Evolutionary conservation across 2,797 vertebrate genomes (phyloP).

Genomic region (Chloroceryle inda): DNA sequence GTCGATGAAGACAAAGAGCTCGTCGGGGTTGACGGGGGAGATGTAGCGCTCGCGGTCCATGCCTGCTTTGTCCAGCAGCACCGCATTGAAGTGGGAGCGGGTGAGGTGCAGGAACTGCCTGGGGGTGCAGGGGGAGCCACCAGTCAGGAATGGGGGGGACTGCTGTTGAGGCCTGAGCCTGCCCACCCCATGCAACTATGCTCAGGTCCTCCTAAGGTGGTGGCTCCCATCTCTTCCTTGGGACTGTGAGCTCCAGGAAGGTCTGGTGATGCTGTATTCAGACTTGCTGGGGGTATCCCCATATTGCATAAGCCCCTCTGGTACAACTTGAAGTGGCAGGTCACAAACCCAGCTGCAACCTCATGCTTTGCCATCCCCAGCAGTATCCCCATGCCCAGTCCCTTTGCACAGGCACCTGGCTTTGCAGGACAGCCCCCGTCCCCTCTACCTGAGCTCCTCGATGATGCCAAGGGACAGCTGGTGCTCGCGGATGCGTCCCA

Average conservation of each 20-base stretch:
- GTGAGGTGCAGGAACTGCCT: slow-evolving; percentile 90
- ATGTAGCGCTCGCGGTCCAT: slow-evolving; percentile 92
- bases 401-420: rapidly evolving
- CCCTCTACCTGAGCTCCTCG: slow-evolving; percentile 89
- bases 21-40: slow-evolving; percentile 85
- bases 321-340: neutral
- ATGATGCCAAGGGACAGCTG: slow-evolving; percentile 86
- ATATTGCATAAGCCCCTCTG: rapidly evolving
- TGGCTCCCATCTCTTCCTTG: rapidly evolving
- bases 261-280: neutral
- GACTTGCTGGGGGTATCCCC: too few relatives aligned
- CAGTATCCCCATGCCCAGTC: rapidly evolving
- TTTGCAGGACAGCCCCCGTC: neutral
- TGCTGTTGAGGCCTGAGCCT: neutral
- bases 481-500: slow-evolving; percentile 90
- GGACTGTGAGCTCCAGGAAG: neutral
- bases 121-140: neutral
- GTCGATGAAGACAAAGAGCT: slow-evolving; percentile 92
- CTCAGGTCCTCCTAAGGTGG: neutral
- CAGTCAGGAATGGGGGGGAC: neutral
- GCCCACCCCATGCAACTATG: rapidly evolving
- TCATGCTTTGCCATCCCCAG: neutral
- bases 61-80: slow-evolving; percentile 91
- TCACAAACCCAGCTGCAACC: rapidly evolving
- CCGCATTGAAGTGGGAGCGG: slow-evolving; percentile 89